Conservation (phyloP, 2,888 invertebrate species). For the Pyrocoelia pectoralis region DNA sequence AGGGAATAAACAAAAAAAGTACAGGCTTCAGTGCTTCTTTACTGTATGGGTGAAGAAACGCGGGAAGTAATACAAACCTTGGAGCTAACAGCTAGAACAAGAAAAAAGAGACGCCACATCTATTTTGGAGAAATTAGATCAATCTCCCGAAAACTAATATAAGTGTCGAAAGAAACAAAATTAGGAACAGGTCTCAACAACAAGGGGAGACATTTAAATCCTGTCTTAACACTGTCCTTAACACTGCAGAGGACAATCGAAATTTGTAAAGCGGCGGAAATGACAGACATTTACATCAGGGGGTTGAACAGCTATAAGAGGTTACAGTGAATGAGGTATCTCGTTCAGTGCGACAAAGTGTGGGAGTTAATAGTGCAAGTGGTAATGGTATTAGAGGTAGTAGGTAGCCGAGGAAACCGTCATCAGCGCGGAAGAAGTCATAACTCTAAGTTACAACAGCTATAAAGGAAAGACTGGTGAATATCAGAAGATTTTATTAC, state of each 20-base stretch:
- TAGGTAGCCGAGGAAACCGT: background rate
- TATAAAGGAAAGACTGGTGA: too few species aligned
- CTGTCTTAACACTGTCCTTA: background rate
- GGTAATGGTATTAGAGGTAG: background rate
- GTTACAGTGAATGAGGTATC: background rate
- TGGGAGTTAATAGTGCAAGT: background rate
- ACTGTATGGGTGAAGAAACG: too few species aligned
- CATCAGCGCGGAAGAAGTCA: background rate
- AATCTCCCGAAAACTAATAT: background rate
- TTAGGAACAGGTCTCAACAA: too few species aligned
- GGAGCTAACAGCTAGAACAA: too few species aligned
- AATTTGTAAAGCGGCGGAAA: slow-evolving; percentile 25
- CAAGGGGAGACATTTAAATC: background rate
- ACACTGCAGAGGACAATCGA: slow-evolving; percentile 8
- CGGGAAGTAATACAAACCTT: too few species aligned
- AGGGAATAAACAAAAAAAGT: too few species aligned
- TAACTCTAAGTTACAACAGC: too few species aligned
- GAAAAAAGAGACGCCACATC: too few species aligned
- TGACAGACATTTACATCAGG: too few species aligned
- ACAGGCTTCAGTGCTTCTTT: too few species aligned
- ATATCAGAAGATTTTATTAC: too few species aligned
- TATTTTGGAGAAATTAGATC: too few species aligned
- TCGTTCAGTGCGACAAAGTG: background rate
- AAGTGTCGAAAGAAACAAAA: background rate
- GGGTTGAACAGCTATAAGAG: background rate